A percentile compares a stretch with the other conserved stretches of the same genome.
phyloP scores from a whole-genome alignment of 1,140 invertebrate species.

The Colletes latitarsis region DNA sequence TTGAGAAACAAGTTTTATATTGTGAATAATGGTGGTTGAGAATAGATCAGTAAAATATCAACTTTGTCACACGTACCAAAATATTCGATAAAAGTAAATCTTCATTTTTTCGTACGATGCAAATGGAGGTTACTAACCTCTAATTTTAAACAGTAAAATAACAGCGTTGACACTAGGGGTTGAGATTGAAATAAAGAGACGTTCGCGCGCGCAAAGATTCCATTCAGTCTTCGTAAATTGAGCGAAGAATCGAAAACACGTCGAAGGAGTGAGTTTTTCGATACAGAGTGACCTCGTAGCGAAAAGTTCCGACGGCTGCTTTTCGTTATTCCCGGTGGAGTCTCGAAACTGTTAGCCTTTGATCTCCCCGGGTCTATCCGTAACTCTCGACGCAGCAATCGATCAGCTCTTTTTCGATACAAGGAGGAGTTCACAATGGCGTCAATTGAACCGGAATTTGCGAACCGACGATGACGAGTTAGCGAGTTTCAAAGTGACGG shows the following conservation, averaged over 20 bases:
- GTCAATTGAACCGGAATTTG: constrained; percentile 7
- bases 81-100: too few species aligned
- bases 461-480: constrained; percentile 8
- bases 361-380: neutral
- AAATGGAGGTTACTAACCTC: too few species aligned
- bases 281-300: neutral
- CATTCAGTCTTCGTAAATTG: neutral
- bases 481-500: neutral
- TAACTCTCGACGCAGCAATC: neutral
- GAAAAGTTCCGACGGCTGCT: neutral
- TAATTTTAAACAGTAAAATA: too few species aligned
- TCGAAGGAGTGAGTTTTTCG: neutral
- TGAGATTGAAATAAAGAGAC: too few species aligned
- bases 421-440: constrained; percentile 1
- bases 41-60: too few species aligned
- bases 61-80: too few species aligned
- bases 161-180: too few species aligned
- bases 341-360: constrained; percentile 1
- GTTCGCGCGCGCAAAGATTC: too few species aligned
- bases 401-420: neutral
- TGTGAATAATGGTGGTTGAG: too few species aligned
- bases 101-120: too few species aligned
- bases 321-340: neutral
- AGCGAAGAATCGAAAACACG: neutral
- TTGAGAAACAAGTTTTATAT: too few species aligned